phyloP scores from a whole-genome alignment of 2,888 invertebrate species.

The Drosophila helvetica region DNA sequence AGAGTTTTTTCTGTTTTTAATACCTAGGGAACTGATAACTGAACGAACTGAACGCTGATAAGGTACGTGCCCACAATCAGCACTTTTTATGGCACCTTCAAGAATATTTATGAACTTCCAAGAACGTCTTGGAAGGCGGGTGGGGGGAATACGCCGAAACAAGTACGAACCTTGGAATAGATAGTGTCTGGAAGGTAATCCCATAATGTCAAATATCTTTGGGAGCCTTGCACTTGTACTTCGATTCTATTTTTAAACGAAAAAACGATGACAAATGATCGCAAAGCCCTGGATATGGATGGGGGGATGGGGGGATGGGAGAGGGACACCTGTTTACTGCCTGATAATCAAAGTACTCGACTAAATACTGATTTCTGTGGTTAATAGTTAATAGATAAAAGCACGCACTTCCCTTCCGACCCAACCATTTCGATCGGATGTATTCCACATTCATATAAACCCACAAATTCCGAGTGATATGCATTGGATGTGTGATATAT shows the following conservation, averaged over 20 bases:
- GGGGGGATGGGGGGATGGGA: neutral
- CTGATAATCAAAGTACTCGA: slow-evolving; percentile 39
- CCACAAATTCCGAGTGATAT: neutral
- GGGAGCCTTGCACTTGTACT: slow-evolving; percentile 12
- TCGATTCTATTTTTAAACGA: neutral
- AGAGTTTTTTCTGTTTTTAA: slow-evolving; percentile 23
- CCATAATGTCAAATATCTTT: slow-evolving; percentile 2
- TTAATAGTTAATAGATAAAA: slow-evolving; percentile 13
- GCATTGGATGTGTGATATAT: neutral
- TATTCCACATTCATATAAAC: neutral
- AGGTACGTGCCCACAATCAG: slow-evolving; percentile 21
- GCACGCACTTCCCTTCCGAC: slow-evolving; percentile 6
- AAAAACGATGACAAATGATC: slow-evolving; percentile 13
- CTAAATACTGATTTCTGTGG: slow-evolving; percentile 45
- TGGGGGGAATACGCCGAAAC: neutral
- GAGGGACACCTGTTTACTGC: slow-evolving; percentile 20
- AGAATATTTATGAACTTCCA: neutral
- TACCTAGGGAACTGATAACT: slow-evolving; percentile 13
- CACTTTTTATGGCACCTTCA: neutral
- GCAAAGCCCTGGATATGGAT: slow-evolving; percentile 1
- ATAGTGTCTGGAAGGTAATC: slow-evolving; percentile 1
- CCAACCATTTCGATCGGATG: neutral
- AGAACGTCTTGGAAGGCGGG: slow-evolving; percentile 3
- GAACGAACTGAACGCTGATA: slow-evolving; percentile 14
- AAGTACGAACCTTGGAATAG: slow-evolving; percentile 2